These are phyloP conservation scores for Petrolisthes cinctipes DNA, from an alignment of 2,888 invertebrate species.

Conservation along the genomic window DNA sequence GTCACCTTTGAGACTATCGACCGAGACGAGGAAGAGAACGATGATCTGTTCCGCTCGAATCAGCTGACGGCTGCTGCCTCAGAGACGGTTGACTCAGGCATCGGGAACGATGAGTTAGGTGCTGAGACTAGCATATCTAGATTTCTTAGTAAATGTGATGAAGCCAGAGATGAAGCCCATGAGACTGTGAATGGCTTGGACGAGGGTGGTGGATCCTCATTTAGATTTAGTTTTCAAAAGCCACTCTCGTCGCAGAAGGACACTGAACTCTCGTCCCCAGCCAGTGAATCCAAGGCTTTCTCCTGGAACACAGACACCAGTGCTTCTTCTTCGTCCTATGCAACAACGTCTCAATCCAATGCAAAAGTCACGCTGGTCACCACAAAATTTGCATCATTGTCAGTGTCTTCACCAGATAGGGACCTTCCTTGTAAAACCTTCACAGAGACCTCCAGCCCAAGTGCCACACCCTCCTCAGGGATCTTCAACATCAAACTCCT, in stretches of 20 bases:
- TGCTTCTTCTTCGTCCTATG: slow-evolving; percentile 41
- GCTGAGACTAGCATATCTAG: slow-evolving; percentile 62
- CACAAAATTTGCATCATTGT: slow-evolving; percentile 63
- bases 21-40: slow-evolving; percentile 50
- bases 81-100: slow-evolving; percentile 65
- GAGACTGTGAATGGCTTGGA: slow-evolving; percentile 33
- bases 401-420: slow-evolving; percentile 59
- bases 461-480: slow-evolving; percentile 56
- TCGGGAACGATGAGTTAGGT: slow-evolving; percentile 63
- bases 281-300: slow-evolving; percentile 33
- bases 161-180: slow-evolving; percentile 42
- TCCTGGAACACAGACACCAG: slow-evolving; percentile 48
- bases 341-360: slow-evolving; percentile 47
- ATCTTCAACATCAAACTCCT: slow-evolving; percentile 64
- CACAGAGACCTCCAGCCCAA: slow-evolving; percentile 58
- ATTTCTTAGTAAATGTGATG: slow-evolving; percentile 57
- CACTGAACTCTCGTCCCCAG: slow-evolving; percentile 36
- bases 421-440: slow-evolving; percentile 42
- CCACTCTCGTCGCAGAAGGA: slow-evolving; percentile 30
- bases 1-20: slow-evolving; percentile 66
- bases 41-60: slow-evolving; percentile 35
- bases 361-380: slow-evolving; percentile 63
- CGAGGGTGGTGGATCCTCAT: slow-evolving; percentile 30
- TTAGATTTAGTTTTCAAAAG: slow-evolving; percentile 50
- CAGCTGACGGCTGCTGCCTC: slow-evolving; percentile 61